These are phyloP conservation scores for Enteromius treurensis DNA, from an alignment of 2,797 vertebrate species.

Conservation along the genomic window DNA sequence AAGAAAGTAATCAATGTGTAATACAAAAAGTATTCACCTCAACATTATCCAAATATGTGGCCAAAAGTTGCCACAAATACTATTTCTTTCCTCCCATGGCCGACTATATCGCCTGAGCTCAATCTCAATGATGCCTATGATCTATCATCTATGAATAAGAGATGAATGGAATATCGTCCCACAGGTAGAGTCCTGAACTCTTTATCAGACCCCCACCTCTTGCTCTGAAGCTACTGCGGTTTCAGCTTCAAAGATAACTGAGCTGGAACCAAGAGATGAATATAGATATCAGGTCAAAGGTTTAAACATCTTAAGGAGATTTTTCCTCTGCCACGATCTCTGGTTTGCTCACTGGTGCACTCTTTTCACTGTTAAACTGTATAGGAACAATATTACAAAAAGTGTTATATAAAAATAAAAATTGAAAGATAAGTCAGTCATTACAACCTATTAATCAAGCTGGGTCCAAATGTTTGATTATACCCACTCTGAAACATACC, in stretches of 20 bases:
- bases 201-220: neutral
- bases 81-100: neutral
- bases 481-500: neutral
- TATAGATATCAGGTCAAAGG: slow-evolving; percentile 12
- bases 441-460: neutral
- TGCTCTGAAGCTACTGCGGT: neutral
- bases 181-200: slow-evolving; percentile 32
- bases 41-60: neutral
- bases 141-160: slow-evolving; percentile 12
- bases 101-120: neutral
- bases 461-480: neutral
- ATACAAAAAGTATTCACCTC: neutral
- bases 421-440: neutral
- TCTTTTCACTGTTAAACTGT: neutral
- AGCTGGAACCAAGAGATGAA: neutral
- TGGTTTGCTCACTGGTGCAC: neutral
- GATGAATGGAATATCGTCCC: slow-evolving; percentile 28
- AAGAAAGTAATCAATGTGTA: neutral
- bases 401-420: neutral
- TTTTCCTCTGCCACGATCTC: neutral
- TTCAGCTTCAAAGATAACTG: slow-evolving; percentile 17
- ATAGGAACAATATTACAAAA: neutral
- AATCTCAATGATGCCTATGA: slow-evolving; percentile 8
- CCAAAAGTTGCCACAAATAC: neutral
- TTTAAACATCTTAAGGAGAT: slow-evolving; percentile 9